These are phyloP conservation scores for Oophaga pumilio DNA, from an alignment of 2,113 vertebrate genomes.

Conservation along the genomic window DNA sequence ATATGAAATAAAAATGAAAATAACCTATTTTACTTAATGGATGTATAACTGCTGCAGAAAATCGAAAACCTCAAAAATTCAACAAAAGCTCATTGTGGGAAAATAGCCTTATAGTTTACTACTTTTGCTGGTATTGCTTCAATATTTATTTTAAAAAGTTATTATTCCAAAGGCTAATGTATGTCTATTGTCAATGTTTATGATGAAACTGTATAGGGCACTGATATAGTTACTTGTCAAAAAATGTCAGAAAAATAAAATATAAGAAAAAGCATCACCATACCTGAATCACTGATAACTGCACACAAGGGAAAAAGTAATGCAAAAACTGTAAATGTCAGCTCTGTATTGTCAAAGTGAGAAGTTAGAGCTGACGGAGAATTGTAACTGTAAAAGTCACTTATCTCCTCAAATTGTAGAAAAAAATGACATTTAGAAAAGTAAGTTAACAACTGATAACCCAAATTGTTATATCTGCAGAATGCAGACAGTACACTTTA, in stretches of 20 bases:
- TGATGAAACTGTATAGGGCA: neutral
- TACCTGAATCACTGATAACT: neutral
- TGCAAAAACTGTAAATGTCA: constrained; percentile 1
- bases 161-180: neutral
- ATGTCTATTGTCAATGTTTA: neutral
- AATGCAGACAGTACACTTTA: neutral
- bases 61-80: too few relatives aligned
- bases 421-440: neutral
- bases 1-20: too few relatives aligned
- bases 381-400: neutral
- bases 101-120: too few relatives aligned
- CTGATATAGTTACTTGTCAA: neutral
- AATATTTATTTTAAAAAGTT: neutral
- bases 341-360: neutral
- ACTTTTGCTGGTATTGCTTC: too few relatives aligned
- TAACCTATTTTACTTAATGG: too few relatives aligned
- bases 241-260: neutral
- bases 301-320: neutral
- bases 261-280: neutral
- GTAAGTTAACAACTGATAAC: neutral
- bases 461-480: neutral
- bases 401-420: neutral
- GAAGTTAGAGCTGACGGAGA: neutral
- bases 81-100: too few relatives aligned
- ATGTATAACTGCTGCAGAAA: too few relatives aligned